Percentiles rank a stretch among this genome's conserved stretches.
Conservation (phyloP, 2,797 vertebrate genomes). For the Scolopax rusticola region DNA sequence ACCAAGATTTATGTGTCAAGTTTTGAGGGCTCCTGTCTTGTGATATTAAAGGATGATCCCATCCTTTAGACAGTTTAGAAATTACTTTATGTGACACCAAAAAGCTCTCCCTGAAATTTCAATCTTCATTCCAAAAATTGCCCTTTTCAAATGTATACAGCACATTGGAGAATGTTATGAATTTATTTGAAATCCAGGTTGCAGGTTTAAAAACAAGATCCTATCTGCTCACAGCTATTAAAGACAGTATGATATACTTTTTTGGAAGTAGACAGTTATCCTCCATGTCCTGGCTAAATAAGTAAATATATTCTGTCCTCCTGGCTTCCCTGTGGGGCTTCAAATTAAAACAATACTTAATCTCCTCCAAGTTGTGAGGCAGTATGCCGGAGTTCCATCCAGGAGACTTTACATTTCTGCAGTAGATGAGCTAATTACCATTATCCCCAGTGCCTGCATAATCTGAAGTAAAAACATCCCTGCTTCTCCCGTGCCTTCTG, state of each 20-base stretch:
- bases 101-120: constrained; percentile 7
- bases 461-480: constrained; percentile 35
- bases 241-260: neutral
- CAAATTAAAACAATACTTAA: constrained; percentile 48
- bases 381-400: neutral
- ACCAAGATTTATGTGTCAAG: neutral
- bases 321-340: neutral
- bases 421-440: constrained; percentile 33
- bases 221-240: neutral
- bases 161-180: neutral
- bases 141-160: neutral
- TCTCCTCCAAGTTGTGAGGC: constrained; percentile 1
- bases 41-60: constrained; percentile 31
- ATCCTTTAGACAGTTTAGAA: neutral
- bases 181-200: constrained; percentile 18
- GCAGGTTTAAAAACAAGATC: neutral
- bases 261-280: neutral
- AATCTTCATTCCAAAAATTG: constrained; percentile 36
- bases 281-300: neutral
- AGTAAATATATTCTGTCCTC: constrained; percentile 41
- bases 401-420: constrained; percentile 24
- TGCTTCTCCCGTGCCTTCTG: neutral
- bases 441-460: neutral
- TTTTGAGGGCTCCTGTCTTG: constrained; percentile 12
- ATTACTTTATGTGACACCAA: neutral